Base-by-base conservation (phyloP, 2,113 vertebrate species). In the Glaucomys volans region DNA sequence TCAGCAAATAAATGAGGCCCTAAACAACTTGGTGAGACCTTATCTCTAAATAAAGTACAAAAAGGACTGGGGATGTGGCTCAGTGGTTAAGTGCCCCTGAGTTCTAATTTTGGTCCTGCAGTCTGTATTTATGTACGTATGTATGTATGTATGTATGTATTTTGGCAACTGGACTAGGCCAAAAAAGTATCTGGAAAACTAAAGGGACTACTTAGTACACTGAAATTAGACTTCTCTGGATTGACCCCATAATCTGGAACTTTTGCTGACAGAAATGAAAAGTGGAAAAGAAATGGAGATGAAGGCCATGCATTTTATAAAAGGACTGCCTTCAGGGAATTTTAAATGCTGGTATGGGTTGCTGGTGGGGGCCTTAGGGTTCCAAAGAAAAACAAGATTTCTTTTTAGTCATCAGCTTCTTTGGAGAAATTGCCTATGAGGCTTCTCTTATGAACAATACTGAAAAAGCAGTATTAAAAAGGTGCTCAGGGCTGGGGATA, bases 191-290 rank as follows among this genome's bases (percentile, higher is more conserved):
- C 75, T 82, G 81, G 74, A 79, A 94, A 90, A 80, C 42, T 79
- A 74, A 87, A 94, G 80, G 82, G 18, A 57, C 32, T 75, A 40
- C 69, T 74, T 59, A 59, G 14, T 47, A 17, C 14, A 12, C 0
- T 86, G 37, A 69, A 62, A 17, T 80, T 88, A 92, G 81, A 50
- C 32, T 82, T 91, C 30, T 74, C 71, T 91, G 71, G 76, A 26
- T 84, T 91, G 37, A 87, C 30, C 18, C 5, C 20, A 18, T 76
- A 44, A 40, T 94, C 52, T 79, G 37, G 79, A 82, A 52, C 40
- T 95, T 32, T 75, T 95, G 52, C 35, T 90, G 32, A 62, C 54
- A 87, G 54, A 77, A 95, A 93, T 77, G 52, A 52, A 83, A 85
- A 84, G 40, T 37, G 13, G 75, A 52, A 35, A 92, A 69, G 57